A percentile compares a stretch with the other conserved stretches of the same genome.
Evolutionary conservation across 2,888 invertebrate genomes (phyloP).

Genomic region (Calameuta pallipes): DNA sequence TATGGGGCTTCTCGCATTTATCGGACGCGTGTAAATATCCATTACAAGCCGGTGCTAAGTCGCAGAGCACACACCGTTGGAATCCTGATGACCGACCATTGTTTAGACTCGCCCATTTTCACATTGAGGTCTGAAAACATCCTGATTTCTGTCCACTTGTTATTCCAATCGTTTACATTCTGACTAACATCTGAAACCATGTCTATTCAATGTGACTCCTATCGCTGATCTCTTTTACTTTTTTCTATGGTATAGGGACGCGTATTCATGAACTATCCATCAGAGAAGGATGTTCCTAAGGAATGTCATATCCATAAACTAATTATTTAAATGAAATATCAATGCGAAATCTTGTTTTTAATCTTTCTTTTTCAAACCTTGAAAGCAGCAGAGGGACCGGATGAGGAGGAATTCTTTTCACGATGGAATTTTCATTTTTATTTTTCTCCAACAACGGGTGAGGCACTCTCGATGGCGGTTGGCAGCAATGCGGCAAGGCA

Average conservation of each 20-base stretch:
- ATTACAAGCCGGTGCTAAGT: conserved; percentile 17
- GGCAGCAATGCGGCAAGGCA: conserved; percentile 1
- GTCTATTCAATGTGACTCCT: not conserved
- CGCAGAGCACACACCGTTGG: conserved; percentile 18
- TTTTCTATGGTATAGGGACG: not conserved
- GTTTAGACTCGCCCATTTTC: not conserved
- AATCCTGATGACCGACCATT: conserved; percentile 10
- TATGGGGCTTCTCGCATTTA: conserved; percentile 23
- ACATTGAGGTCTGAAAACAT: not conserved
- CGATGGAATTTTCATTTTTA: not conserved
- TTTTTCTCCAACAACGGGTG: not conserved
- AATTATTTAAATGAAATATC: not conserved
- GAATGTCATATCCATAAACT: not conserved
- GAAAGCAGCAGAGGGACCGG: not conserved
- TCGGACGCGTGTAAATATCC: conserved; percentile 22
- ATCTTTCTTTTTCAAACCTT: not conserved
- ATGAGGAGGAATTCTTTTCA: not conserved
- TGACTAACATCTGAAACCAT: not conserved
- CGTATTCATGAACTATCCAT: not conserved
- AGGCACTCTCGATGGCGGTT: not conserved
- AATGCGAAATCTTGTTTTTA: not conserved
- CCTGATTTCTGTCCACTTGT: conserved; percentile 1
- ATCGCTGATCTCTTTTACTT: not conserved
- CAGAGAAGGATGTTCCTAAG: not conserved
- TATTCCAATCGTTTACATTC: not conserved